Conservation (phyloP, 2,113 vertebrate species). For the Cyanoliseus patagonus region DNA sequence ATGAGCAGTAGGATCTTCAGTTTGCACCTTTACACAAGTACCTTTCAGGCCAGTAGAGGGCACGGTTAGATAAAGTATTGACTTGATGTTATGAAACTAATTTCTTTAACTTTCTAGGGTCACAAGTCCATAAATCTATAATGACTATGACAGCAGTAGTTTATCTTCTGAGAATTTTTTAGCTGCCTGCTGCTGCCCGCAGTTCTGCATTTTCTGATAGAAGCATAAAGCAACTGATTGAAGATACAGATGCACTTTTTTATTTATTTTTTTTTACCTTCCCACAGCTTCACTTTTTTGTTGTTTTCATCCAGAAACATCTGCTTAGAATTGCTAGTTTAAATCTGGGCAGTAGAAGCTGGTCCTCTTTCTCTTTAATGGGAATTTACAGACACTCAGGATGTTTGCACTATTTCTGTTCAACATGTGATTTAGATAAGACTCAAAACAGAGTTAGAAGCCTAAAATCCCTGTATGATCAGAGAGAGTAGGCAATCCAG, state of each 20-base stretch:
- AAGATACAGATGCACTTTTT: not conserved
- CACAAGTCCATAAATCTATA: not conserved
- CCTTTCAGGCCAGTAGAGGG: conserved; percentile 52
- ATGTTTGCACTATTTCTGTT: not conserved
- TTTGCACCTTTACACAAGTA: not conserved
- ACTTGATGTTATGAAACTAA: fast-evolving
- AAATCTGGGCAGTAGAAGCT: not conserved
- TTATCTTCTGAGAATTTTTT: not conserved
- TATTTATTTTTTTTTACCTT: not conserved
- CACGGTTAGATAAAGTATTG: conserved; percentile 36
- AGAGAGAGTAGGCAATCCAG: not conserved
- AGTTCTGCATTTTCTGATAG: not conserved
- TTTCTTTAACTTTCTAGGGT: not conserved
- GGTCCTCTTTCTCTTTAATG: not conserved
- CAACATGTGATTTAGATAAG: not conserved
- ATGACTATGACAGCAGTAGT: not conserved
- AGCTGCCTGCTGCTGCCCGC: not conserved
- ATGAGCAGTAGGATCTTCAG: not conserved
- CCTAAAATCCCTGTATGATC: not conserved
- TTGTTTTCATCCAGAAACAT: not conserved
- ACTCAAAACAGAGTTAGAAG: not conserved
- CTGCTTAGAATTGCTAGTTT: not conserved
- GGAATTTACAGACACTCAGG: not conserved
- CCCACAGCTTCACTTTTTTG: not conserved
- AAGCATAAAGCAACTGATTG: not conserved